Conservation (phyloP, 2,797 vertebrate genomes). For the Pangasius djambal region DNA sequence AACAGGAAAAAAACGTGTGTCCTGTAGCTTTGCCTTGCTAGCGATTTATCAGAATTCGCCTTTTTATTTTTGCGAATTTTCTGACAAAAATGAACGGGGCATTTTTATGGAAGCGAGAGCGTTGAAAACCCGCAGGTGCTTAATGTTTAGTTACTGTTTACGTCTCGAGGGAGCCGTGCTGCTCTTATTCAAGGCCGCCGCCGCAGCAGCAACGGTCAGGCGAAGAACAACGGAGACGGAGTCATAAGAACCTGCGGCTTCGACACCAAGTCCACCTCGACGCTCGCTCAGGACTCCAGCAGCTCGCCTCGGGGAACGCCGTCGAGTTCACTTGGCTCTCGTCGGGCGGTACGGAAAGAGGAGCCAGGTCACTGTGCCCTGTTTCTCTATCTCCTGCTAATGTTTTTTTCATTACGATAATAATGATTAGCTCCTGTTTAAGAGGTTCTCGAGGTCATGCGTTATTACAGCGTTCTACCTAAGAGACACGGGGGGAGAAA, state of each 20-base stretch:
- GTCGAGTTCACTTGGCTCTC: constrained; percentile 13
- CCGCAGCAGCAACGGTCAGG: not conserved
- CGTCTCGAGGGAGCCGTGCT: not conserved
- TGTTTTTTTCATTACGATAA: constrained; percentile 28
- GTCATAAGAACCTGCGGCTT: not conserved
- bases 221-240: not conserved
- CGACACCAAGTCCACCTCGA: not conserved
- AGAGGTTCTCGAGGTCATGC: constrained; percentile 23
- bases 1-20: too few relatives aligned
- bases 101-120: not conserved
- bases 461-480: not conserved
- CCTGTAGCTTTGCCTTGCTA: too few relatives aligned
- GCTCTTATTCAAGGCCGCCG: constrained; percentile 48
- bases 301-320: not conserved
- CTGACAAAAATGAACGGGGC: not conserved
- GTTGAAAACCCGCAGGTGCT: not conserved
- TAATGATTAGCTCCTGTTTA: constrained; percentile 27
- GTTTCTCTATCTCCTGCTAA: not conserved
- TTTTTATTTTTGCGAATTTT: not conserved
- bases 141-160: not conserved
- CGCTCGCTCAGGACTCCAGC: constrained; percentile 23
- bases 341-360: not conserved
- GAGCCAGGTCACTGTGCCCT: not conserved
- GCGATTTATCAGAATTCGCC: too few relatives aligned
- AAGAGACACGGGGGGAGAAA: not conserved